Evolutionary conservation across 2,113 vertebrate genomes (phyloP).

Genomic region (Grammomys surdaster): DNA sequence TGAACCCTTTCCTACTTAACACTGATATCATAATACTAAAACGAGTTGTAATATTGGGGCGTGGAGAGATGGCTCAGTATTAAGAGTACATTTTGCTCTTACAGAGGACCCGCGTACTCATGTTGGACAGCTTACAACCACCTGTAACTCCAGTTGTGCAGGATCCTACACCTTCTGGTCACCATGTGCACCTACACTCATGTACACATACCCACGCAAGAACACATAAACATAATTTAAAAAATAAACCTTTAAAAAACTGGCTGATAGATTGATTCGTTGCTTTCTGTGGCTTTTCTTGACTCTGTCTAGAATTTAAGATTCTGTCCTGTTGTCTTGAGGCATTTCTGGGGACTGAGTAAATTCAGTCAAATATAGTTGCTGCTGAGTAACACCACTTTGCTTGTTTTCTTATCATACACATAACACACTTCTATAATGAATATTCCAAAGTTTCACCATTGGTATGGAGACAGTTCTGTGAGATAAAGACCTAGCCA

Average conservation of each 20-base stretch:
- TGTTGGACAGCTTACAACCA: background rate
- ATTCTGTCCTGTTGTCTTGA: background rate
- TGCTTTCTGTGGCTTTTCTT: background rate
- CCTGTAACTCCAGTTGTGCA: background rate
- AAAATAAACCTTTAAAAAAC: background rate
- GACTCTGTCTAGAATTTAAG: background rate
- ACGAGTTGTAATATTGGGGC: background rate
- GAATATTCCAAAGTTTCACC: background rate
- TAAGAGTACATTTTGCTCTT: background rate
- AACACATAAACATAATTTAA: background rate
- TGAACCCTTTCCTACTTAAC: background rate
- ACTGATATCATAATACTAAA: background rate
- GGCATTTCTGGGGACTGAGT: background rate
- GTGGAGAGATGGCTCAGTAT: background rate
- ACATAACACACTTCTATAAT: background rate
- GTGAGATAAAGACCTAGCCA: background rate
- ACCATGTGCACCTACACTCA: background rate
- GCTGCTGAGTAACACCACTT: background rate
- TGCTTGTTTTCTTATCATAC: constrained; percentile 21
- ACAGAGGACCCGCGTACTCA: background rate
- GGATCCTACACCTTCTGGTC: background rate
- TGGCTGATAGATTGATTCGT: background rate
- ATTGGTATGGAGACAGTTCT: background rate
- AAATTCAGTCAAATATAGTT: background rate
- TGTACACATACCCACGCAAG: background rate